Evolutionary conservation across 2,113 vertebrate genomes (phyloP).

Genomic region (human (Homo sapiens)): DNA sequence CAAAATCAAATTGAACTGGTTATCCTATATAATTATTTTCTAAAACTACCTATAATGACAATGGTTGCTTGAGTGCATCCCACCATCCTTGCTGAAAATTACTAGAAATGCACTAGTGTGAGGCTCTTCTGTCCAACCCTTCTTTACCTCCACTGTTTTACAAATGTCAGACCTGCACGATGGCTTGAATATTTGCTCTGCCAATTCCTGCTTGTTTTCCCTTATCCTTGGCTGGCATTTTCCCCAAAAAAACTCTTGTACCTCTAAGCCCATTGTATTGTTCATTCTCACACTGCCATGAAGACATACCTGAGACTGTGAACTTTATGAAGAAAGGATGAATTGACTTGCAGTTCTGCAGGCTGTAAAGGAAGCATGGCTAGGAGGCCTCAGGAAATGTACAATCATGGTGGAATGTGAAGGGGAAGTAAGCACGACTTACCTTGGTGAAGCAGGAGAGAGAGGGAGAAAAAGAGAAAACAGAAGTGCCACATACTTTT

Average conservation of each 20-base stretch:
- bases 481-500: no score
- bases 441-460: no score
- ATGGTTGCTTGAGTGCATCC: neutral
- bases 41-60: neutral
- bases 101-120: neutral
- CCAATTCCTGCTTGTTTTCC: neutral
- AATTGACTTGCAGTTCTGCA: no score
- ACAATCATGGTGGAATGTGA: no score
- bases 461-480: no score
- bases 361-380: no score
- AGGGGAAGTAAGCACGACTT: no score
- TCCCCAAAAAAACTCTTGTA: neutral
- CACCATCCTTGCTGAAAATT: neutral
- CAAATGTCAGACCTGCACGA: neutral
- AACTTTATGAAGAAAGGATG: no score
- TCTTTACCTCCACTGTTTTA: neutral
- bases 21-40: neutral
- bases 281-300: no score
- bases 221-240: neutral
- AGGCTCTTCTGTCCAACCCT: fast-evolving
- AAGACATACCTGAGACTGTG: no score
- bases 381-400: no score
- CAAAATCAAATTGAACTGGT: neutral
- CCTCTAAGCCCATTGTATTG: neutral
- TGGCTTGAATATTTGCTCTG: neutral